Evolutionary conservation across 64 coral and sea anemone genomes (phyloP).

Genomic region (Dendrophyllia cribrosa): DNA sequence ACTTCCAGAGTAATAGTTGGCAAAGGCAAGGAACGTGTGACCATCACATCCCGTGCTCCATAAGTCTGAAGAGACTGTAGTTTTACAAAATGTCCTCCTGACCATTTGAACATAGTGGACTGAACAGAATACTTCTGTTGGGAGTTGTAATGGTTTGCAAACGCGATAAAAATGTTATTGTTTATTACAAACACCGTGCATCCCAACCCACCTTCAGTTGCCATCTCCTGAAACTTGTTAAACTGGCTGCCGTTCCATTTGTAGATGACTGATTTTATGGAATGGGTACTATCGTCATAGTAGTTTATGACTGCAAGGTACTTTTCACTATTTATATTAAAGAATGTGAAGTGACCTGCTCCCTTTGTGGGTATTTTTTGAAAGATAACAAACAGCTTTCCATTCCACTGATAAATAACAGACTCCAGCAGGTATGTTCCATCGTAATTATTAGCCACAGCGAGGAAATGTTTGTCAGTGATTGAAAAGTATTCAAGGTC

Average conservation of each 20-base stretch:
- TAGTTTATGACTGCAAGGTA: not conserved
- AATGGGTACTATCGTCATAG: not conserved
- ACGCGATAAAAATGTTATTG: not conserved
- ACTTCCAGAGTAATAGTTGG: constrained; percentile 9
- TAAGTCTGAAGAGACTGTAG: not conserved
- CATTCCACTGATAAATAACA: not conserved
- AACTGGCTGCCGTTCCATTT: not conserved
- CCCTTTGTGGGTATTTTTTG: constrained; percentile 10
- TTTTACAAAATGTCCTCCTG: not conserved
- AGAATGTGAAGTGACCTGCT: not conserved
- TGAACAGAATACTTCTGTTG: not conserved
- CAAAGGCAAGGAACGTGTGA: not conserved
- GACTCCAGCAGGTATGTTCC: not conserved
- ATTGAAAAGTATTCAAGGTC: not conserved
- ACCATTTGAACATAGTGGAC: constrained; percentile 17
- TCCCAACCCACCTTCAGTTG: not conserved
- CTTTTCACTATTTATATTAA: not conserved
- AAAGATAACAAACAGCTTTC: not conserved
- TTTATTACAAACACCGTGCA: constrained; percentile 22
- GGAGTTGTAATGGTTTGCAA: not conserved
- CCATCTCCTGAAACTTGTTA: not conserved
- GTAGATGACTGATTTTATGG: not conserved
- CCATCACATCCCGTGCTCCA: not conserved
- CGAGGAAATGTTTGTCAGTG: not conserved
- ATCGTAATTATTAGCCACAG: not conserved